Conservation (phyloP, 37 sponge, comb jelly and placozoan species). For the Cliona cf. orientalis region DNA sequence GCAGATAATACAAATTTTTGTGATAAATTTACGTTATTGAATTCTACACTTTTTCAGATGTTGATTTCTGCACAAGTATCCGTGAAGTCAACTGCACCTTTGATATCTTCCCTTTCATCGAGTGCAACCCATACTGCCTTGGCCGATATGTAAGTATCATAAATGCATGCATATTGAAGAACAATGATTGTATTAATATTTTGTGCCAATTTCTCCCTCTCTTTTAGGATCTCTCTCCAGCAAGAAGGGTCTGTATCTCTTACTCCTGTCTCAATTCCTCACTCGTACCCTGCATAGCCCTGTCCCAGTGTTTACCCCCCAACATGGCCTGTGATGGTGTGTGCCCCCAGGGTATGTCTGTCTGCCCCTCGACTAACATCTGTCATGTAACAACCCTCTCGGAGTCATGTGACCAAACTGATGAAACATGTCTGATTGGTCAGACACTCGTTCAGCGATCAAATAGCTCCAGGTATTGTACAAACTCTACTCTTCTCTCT, state of each 20-base stretch:
- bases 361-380: conserved; percentile 76
- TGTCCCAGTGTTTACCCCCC: conserved; percentile 46
- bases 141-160: conserved; percentile 31
- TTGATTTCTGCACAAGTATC: conserved; percentile 43
- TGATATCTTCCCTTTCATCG: conserved; percentile 25
- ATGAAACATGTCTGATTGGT: conserved; percentile 66
- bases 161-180: background rate
- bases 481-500: conserved; percentile 11
- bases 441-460: conserved; percentile 62
- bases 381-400: conserved; percentile 60
- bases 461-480: conserved; percentile 44
- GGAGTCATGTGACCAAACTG: conserved; percentile 73
- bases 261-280: background rate
- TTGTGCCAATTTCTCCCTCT: background rate
- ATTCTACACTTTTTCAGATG: background rate
- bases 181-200: background rate
- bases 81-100: conserved; percentile 39
- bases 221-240: conserved; percentile 23
- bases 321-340: conserved; percentile 58
- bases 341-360: conserved; percentile 56
- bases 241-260: background rate
- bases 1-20: background rate
- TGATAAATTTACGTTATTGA: background rate
- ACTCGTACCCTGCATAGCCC: conserved; percentile 50
- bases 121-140: conserved; percentile 35